Percentiles rank a stretch among this genome's conserved stretches.
phyloP scores from a whole-genome alignment of 2,113 vertebrate genomes.

The Pseudorectes ferrugineus region DNA sequence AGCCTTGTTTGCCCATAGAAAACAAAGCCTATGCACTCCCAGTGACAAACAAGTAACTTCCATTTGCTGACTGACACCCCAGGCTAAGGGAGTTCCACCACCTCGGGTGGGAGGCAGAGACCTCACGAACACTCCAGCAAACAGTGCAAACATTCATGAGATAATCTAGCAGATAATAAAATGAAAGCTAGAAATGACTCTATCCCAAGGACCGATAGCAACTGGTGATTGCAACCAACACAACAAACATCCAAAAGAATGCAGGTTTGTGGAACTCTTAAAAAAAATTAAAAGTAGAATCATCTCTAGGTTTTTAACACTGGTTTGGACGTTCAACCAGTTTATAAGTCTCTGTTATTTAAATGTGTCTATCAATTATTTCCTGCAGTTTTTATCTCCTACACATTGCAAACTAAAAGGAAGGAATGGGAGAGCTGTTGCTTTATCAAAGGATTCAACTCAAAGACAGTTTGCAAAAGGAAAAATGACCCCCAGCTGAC shows the following conservation, averaged over 20 bases:
- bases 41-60: not conserved
- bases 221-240: not conserved
- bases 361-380: not conserved
- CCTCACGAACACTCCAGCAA: not conserved
- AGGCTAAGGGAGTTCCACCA: not conserved
- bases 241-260: not conserved
- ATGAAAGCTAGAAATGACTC: not conserved
- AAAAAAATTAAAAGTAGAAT: not conserved
- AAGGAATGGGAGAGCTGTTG: not conserved
- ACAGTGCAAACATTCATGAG: not conserved
- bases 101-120: not conserved
- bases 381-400: not conserved
- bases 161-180: not conserved
- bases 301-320: not conserved
- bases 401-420: not conserved
- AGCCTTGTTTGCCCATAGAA: not conserved
- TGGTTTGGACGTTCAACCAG: not conserved
- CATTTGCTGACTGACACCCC: not conserved
- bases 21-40: accelerated
- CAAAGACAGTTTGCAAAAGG: not conserved
- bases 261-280: not conserved
- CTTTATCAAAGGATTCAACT: not conserved
- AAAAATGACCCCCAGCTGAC: not conserved
- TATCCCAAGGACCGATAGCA: not conserved
- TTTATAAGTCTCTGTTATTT: not conserved